These are phyloP conservation scores for Globodera ellingtonae DNA, from an alignment of 1,140 invertebrate genomes.

Conservation along the genomic window DNA sequence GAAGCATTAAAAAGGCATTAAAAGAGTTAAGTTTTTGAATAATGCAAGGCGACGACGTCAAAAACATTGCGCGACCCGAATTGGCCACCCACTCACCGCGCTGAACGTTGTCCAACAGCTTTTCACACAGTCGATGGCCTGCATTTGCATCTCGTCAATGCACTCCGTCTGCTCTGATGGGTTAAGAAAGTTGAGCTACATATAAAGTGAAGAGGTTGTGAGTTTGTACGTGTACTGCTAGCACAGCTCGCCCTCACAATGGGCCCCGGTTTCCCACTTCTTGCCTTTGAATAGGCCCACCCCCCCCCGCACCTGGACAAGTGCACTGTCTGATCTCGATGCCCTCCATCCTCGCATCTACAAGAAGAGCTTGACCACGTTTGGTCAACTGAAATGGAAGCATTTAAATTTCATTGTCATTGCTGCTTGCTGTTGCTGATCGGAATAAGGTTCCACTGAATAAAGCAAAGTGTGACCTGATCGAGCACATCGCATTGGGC, in stretches of 20 bases:
- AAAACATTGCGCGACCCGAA: background rate
- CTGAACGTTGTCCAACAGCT: conserved; percentile 52
- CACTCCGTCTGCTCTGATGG: conserved; percentile 50
- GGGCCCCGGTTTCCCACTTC: too few relatives aligned
- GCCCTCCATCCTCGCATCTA: conserved; percentile 44
- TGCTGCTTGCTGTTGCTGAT: background rate
- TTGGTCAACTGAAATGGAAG: conserved; percentile 34
- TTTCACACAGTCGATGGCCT: conserved; percentile 51
- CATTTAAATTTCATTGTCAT: conserved; percentile 4
- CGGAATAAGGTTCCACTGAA: too few relatives aligned
- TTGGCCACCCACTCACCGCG: background rate
- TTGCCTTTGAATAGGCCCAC: background rate
- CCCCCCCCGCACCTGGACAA: conserved; percentile 26
- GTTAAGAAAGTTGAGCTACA: background rate
- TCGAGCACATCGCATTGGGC: conserved; percentile 33
- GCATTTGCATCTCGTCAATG: conserved; percentile 51
- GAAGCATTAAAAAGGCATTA: too few relatives aligned
- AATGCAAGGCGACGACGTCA: too few relatives aligned
- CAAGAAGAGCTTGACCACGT: conserved; percentile 34
- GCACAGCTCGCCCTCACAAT: too few relatives aligned
- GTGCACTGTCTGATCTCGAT: conserved; percentile 50
- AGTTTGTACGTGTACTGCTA: too few relatives aligned
- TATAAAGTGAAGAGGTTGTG: too few relatives aligned
- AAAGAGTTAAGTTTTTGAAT: background rate
- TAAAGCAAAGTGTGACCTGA: conserved; percentile 11